Evolutionary conservation across 2,888 invertebrate species (phyloP).

Genomic region (Polymixis flavicincta): DNA sequence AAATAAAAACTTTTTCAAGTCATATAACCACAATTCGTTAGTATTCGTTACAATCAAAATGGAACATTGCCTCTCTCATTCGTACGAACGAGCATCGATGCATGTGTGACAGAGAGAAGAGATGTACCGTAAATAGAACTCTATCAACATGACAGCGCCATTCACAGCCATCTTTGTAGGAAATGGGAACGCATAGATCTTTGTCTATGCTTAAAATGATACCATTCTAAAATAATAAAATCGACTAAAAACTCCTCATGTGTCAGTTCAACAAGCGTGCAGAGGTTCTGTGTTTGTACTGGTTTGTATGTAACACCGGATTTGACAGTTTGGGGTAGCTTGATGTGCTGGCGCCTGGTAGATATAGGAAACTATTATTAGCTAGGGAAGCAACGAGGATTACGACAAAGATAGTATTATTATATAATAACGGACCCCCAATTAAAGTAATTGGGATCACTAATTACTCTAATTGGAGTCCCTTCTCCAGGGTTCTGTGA

Average conservation of each 20-base stretch:
- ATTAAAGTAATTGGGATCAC: too few relatives aligned
- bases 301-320: too few relatives aligned
- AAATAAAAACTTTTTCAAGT: conserved; percentile 81
- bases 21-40: conserved; percentile 88
- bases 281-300: too few relatives aligned
- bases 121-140: conserved; percentile 79
- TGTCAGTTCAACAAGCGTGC: neutral
- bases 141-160: conserved; percentile 72
- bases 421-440: too few relatives aligned
- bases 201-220: conserved; percentile 76
- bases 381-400: too few relatives aligned
- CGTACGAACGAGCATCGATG: conserved; percentile 30
- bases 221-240: conserved; percentile 56
- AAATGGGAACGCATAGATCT: conserved; percentile 63
- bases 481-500: too few relatives aligned
- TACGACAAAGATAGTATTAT: too few relatives aligned
- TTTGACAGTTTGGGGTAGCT: too few relatives aligned
- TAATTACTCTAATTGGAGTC: too few relatives aligned
- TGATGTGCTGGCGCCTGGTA: too few relatives aligned
- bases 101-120: conserved; percentile 76
- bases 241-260: conserved; percentile 55
- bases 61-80: conserved; percentile 73
- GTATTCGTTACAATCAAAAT: conserved; percentile 89
- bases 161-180: conserved; percentile 80
- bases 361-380: too few relatives aligned